Evolutionary conservation across 2,888 invertebrate genomes (phyloP).

Genomic region (Microdon myrmicae): DNA sequence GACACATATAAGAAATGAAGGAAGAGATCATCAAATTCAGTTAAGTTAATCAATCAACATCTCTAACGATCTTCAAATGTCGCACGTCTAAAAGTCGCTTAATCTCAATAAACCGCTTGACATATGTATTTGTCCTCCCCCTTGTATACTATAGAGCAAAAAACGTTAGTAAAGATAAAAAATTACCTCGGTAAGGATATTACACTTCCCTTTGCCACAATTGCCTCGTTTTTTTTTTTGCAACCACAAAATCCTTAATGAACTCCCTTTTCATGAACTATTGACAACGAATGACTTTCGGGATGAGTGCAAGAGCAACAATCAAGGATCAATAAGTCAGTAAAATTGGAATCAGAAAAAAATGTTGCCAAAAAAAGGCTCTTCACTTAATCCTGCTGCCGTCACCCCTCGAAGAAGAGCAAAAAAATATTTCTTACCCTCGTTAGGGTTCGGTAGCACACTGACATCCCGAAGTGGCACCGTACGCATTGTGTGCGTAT

Average conservation of each 20-base stretch:
- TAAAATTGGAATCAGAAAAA: constrained; percentile 11
- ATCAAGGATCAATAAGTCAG: constrained; percentile 50
- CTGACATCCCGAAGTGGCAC: constrained; percentile 11
- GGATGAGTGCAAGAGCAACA: constrained; percentile 44
- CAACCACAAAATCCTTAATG: constrained; percentile 34
- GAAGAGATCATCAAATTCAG: too few species aligned
- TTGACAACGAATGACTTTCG: constrained; percentile 43
- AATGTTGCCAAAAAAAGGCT: constrained; percentile 31
- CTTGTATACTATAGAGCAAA: background rate
- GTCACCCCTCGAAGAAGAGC: constrained; percentile 31
- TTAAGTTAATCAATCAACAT: constrained; percentile 43
- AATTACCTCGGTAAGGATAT: constrained; percentile 1
- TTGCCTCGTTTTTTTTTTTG: constrained; percentile 28
- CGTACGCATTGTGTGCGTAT: background rate
- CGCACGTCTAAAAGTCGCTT: constrained; percentile 23
- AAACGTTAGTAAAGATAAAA: background rate
- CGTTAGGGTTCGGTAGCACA: constrained; percentile 20
- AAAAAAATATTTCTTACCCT: constrained; percentile 31
- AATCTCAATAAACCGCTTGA: constrained; percentile 40
- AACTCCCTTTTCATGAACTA: constrained; percentile 29
- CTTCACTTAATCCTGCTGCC: constrained; percentile 38
- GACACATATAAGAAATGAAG: too few species aligned
- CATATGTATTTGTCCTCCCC: constrained; percentile 28
- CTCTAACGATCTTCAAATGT: constrained; percentile 31
- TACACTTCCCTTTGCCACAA: constrained; percentile 14